Conservation (phyloP, 1,140 invertebrate species). For the Bombus waltoni region DNA sequence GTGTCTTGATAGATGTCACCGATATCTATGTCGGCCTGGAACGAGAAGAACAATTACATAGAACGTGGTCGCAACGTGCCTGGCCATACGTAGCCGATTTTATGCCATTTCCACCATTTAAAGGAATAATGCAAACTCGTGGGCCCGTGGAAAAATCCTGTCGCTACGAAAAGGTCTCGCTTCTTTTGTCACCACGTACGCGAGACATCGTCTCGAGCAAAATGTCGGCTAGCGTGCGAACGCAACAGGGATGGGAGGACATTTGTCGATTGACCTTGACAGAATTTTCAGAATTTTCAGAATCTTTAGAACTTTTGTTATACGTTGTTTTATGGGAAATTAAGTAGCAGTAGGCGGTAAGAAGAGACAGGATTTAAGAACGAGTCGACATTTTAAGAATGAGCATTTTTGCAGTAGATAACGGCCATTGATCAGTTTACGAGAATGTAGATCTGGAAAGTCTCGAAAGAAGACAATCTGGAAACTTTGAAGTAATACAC, state of each 20-base stretch:
- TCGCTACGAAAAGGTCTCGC: not conserved
- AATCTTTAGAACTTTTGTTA: not conserved
- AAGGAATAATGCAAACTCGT: slow-evolving; percentile 1
- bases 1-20: slow-evolving; percentile 94
- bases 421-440: no score
- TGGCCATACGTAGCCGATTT: slow-evolving; percentile 3
- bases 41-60: slow-evolving; percentile 60
- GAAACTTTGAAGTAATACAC: no score
- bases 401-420: no score
- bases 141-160: not conserved
- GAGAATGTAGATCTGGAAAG: no score
- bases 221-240: not conserved
- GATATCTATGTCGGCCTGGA: slow-evolving; percentile 86
- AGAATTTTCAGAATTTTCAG: no score
- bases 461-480: no score
- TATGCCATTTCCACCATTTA: slow-evolving; percentile 4
- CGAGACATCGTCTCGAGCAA: not conserved
- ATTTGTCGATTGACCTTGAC: not conserved
- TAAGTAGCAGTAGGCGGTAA: no score
- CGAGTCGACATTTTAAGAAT: no score
- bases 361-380: no score
- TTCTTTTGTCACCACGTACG: not conserved
- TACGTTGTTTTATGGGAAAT: not conserved
- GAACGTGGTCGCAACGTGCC: not conserved
- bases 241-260: not conserved